Evolutionary conservation across 2,113 vertebrate genomes (phyloP).

Genomic region (Cyprinodon brontotheroides): DNA sequence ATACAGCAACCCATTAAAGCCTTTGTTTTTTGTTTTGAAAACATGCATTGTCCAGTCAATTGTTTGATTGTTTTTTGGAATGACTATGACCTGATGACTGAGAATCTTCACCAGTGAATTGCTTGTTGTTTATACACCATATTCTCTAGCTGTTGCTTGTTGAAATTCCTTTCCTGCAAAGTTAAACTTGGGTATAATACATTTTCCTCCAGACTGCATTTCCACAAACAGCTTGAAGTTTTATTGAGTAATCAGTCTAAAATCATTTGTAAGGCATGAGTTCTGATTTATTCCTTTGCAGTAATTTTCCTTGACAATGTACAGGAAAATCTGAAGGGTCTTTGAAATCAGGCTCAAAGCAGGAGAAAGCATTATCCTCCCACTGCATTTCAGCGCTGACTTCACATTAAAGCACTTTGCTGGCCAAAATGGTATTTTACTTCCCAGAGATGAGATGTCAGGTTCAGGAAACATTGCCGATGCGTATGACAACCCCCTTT

Average conservation of each 20-base stretch:
- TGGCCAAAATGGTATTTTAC: constrained; percentile 50
- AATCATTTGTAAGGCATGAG: not conserved
- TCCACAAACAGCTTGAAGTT: not conserved
- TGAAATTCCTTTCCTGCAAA: not conserved
- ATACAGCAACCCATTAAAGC: no score
- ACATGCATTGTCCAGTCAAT: no score
- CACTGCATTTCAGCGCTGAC: constrained; percentile 39
- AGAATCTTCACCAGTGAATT: no score
- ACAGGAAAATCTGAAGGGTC: not conserved
- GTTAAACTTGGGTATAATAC: not conserved
- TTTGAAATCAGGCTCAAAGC: constrained; percentile 18
- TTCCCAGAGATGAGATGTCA: constrained; percentile 43
- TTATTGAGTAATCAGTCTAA: not conserved
- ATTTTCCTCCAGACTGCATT: not conserved
- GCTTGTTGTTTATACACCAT: not conserved
- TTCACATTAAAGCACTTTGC: constrained; percentile 37
- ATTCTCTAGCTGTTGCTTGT: not conserved
- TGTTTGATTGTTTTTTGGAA: no score
- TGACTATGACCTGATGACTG: no score
- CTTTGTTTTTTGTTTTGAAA: no score
- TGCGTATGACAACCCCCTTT: constrained; percentile 48
- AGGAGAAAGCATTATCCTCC: constrained; percentile 43
- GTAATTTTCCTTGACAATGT: not conserved
- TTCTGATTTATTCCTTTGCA: not conserved
- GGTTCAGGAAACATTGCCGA: constrained; percentile 51